Evolutionary conservation across 2,113 vertebrate genomes (phyloP).

Genomic region (Onychostoma macrolepis): DNA sequence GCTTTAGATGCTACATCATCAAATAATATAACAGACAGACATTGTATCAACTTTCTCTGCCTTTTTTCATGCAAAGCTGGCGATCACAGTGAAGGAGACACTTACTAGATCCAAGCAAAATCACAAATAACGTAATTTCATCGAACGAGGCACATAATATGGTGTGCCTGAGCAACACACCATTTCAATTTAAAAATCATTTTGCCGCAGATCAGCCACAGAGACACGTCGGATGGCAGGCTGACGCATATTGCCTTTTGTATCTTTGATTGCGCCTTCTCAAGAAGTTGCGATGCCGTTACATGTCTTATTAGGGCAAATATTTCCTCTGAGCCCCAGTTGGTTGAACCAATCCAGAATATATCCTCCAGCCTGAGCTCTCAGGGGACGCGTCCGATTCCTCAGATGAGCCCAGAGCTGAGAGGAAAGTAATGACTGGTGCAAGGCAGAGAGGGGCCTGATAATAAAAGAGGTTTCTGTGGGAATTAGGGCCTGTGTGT

Average conservation of each 20-base stretch:
- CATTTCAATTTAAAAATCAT: constrained; percentile 23
- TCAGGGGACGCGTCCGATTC: constrained; percentile 72
- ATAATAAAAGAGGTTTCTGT: constrained; percentile 81
- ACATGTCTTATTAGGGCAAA: constrained; percentile 70
- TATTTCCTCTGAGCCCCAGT: constrained; percentile 72
- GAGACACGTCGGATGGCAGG: background rate
- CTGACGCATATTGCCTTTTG: constrained; percentile 23
- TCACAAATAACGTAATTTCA: background rate
- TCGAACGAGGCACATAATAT: background rate
- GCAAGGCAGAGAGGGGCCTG: constrained; percentile 72
- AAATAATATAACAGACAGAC: background rate
- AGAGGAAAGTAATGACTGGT: constrained; percentile 81
- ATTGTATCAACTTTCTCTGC: background rate
- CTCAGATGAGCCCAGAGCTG: constrained; percentile 77
- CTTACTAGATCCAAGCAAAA: background rate
- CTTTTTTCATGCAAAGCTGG: background rate
- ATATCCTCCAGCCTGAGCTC: constrained; percentile 71
- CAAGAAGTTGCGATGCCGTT: constrained; percentile 64
- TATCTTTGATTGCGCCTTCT: constrained; percentile 28
- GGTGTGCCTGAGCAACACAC: background rate
- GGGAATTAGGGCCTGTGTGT: constrained; percentile 78
- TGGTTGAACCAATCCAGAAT: constrained; percentile 72
- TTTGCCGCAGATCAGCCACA: constrained; percentile 18
- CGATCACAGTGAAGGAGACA: background rate
- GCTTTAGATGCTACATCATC: background rate